Evolutionary conservation across 2,797 vertebrate species (phyloP).

Genomic region (Hafferia zeledoni): DNA sequence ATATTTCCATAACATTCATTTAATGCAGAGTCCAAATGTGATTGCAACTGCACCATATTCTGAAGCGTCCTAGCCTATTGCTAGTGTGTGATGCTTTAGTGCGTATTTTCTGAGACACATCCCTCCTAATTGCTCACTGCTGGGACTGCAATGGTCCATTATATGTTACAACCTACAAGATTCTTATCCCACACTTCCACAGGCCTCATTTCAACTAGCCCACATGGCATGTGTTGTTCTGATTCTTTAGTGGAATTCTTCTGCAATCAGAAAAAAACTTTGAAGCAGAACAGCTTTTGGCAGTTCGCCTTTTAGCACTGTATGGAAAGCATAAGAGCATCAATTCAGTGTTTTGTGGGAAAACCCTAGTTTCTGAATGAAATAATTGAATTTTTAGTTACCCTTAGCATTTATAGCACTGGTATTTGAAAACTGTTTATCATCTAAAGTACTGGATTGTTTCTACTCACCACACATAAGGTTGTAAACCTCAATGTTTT

Average conservation of each 20-base stretch:
- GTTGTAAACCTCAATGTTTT: slow-evolving; percentile 98
- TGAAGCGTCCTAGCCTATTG: background rate
- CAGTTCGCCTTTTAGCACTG: background rate
- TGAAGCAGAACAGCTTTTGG: background rate
- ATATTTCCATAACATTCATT: background rate
- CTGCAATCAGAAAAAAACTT: background rate
- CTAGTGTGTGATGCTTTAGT: background rate
- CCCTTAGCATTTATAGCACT: background rate
- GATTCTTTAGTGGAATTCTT: background rate
- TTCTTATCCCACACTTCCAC: background rate
- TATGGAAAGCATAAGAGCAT: background rate
- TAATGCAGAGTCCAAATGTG: background rate
- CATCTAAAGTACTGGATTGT: background rate
- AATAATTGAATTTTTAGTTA: background rate
- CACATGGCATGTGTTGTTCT: accelerated
- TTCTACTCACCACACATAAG: slow-evolving; percentile 91
- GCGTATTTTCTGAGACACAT: background rate
- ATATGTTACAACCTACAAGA: background rate
- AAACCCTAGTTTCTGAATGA: background rate
- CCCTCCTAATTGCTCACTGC: background rate
- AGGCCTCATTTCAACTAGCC: background rate
- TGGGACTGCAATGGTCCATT: background rate
- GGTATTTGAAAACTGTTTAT: background rate
- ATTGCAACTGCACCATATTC: background rate
- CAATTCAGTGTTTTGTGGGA: background rate